Base-by-base conservation (phyloP, 1,140 invertebrate species). In the Drosophila athabasca region DNA sequence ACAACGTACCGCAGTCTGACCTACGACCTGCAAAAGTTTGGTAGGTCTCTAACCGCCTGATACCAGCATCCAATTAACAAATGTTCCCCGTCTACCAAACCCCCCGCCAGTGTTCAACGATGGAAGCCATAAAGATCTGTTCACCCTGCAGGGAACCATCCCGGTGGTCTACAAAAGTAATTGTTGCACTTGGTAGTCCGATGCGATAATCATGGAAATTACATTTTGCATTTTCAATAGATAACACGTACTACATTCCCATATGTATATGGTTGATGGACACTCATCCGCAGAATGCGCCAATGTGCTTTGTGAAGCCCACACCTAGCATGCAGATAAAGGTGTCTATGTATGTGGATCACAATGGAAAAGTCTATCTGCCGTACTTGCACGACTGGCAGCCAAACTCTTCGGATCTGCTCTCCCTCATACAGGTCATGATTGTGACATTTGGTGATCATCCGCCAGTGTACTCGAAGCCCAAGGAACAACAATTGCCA, bases 321-420 rank as follows among this genome's bases (percentile, higher is more conserved):
- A 99, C 99, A 5, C 64, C 94, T 55, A 97, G 97, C 68, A 99
- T 99, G 99, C 94, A 95, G 57, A 98, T 99, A 64, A 99, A 98
- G 93, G 95, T 96, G 17, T 99, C 98, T 15, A 95, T 96, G 91
- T 97, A 96, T 93, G 98, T 99, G 7, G 98, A 99, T 92, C 95
- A 96, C 71, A 98, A 96, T 93, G 99, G 99, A 24, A 98, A 98
- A 93, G 95, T 99, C 62, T 99, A 99, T 92, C 93, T 99, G 67
- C 98, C 98, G 6, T 99, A 99, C 93, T 93, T 99, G 51, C 97
- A 98, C 82, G 97, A 99, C 78, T 99, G 99, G 99, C 94, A 95
- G 79, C 94, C 95, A 95, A 94, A 95, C 83, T 92, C 93, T 15
- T 98, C 97, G 3, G 97, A 98, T 92, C 92, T 99, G 69, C 90